These are phyloP conservation scores for Xiphorhynchus elegans DNA, from an alignment of 2,113 vertebrate genomes.

Conservation along the genomic window DNA sequence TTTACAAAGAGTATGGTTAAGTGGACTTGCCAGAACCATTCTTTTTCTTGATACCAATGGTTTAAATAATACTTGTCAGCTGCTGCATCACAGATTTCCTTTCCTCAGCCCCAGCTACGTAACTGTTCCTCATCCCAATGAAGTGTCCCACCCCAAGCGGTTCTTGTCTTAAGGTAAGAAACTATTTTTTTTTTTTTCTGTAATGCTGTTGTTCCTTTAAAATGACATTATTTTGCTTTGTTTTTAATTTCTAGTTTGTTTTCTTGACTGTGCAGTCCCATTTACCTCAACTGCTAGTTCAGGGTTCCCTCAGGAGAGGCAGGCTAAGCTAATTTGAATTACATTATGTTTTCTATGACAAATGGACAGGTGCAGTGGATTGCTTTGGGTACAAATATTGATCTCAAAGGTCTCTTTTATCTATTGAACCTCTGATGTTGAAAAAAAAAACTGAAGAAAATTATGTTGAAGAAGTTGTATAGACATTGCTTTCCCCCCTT, in stretches of 20 bases:
- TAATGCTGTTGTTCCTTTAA: background rate
- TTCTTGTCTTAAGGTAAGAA: background rate
- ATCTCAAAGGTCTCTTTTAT: background rate
- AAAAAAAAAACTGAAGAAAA: background rate
- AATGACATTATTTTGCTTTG: background rate
- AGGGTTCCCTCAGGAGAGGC: background rate
- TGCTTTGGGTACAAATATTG: background rate
- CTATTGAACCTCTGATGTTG: background rate
- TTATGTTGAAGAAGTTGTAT: accelerated
- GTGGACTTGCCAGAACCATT: background rate
- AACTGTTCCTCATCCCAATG: background rate
- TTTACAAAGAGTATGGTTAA: background rate
- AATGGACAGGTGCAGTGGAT: background rate
- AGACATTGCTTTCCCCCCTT: background rate
- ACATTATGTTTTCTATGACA: background rate
- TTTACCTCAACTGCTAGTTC: background rate
- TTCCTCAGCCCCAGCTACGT: background rate
- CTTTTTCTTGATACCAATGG: background rate
- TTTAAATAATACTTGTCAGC: background rate
- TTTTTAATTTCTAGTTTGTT: background rate
- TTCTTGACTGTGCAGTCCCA: background rate
- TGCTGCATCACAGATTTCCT: background rate
- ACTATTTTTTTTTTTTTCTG: background rate
- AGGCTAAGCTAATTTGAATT: background rate
- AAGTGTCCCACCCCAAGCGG: accelerated